Base-by-base conservation (phyloP, 2,113 vertebrate genomes). In the Pomatostomus ruficeps region DNA sequence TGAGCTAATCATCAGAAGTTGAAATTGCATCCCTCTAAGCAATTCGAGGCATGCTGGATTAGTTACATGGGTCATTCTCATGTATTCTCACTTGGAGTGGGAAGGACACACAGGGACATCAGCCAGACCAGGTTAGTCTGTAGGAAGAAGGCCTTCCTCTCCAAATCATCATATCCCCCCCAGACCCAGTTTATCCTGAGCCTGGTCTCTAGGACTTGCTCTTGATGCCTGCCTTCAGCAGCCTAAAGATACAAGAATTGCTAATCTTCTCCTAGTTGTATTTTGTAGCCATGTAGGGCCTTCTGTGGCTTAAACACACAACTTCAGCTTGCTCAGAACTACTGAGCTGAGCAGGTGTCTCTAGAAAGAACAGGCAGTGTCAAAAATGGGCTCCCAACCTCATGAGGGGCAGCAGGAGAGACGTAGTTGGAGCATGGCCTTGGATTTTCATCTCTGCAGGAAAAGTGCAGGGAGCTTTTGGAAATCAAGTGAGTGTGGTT, bases 11-110 rank as follows among this genome's bases (percentile, higher is more conserved):
- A 46, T 38, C 45, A 73, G 23, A 61, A 80, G 10, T 10, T 87
- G 74, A 89, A 84, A 81, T 61, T 73, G 77, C n/a, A 85, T 77
- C 36, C 31, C 31, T 65, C 24, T 26, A 36, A 80, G 45, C 36
- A 83, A 36, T 23, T 40, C n/a, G 31, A 55, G 75, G 33, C 43
- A 16, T 72, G 62, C 49, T 51, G 58, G 36, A 54, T 75, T 75
- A 35, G 36, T 75, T 54, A 20, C 4, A 3, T 20, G 42, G 63
- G 38, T 55, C 22, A 43, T 28, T 68, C 19, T 57, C 0, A 0
- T 33, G 7, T 77, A 16, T 46, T 63, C 29, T 48, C 8, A 10
- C 4, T 40, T 59, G 68, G 59, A 55, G 31, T 29, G 58, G 36
- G 17, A 55, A 91, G 63, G 19, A 24, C 10, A 57, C 10, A 20